These are phyloP conservation scores for Sebastes reedi DNA, from an alignment of 2,797 vertebrate genomes.

Conservation along the genomic window DNA sequence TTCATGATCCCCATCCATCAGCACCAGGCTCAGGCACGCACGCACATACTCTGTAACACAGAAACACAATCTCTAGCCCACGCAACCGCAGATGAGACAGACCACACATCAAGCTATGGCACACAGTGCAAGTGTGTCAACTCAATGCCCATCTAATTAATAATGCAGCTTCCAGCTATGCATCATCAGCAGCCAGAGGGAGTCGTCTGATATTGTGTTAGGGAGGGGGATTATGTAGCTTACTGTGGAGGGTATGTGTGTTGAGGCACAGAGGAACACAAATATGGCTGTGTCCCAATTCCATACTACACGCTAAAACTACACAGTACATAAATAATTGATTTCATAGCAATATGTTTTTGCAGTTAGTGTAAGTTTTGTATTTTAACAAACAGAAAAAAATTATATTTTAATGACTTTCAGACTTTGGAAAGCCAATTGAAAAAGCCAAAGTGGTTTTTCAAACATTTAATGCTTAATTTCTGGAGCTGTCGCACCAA, in stretches of 20 bases:
- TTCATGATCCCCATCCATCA: slow-evolving; percentile 33
- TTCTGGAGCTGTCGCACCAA: not conserved
- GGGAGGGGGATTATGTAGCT: slow-evolving; percentile 9
- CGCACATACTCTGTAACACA: slow-evolving; percentile 28
- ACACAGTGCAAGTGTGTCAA: slow-evolving; percentile 32
- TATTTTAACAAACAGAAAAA: not conserved
- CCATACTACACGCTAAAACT: not conserved
- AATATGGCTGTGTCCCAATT: not conserved
- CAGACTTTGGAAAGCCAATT: not conserved
- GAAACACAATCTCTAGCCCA: slow-evolving; percentile 42
- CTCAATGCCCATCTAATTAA: slow-evolving; percentile 56
- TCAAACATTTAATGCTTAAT: not conserved
- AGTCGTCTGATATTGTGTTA: slow-evolving; percentile 18
- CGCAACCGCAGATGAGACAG: slow-evolving; percentile 31
- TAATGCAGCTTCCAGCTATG: slow-evolving; percentile 58
- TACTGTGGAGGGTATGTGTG: slow-evolving; percentile 5
- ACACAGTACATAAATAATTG: not conserved
- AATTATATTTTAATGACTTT: not conserved
- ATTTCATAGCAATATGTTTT: not conserved
- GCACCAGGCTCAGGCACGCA: slow-evolving; percentile 17
- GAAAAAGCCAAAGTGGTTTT: not conserved
- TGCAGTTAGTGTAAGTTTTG: not conserved
- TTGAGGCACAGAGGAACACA: slow-evolving; percentile 2
- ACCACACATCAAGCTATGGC: slow-evolving; percentile 48
- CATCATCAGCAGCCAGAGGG: slow-evolving; percentile 46